Evolutionary conservation across 2,113 vertebrate genomes (phyloP).

Genomic region (Lagopus leucura): DNA sequence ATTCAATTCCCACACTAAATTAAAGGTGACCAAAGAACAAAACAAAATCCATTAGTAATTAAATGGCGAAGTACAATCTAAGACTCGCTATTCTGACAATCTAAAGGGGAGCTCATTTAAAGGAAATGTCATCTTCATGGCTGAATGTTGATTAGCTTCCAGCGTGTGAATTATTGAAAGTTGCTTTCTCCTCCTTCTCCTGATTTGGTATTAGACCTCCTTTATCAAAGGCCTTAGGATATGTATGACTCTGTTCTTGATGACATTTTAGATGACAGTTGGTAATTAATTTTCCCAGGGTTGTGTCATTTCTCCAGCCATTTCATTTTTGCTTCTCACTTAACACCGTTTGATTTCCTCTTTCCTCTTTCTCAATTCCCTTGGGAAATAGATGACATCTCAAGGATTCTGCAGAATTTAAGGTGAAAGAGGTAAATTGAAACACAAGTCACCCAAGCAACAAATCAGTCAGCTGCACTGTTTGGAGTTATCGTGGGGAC

Average conservation of each 20-base stretch:
- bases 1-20: not conserved
- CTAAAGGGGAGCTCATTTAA: not conserved
- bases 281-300: constrained; percentile 1
- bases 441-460: not conserved
- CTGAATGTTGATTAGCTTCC: constrained; percentile 8
- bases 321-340: not conserved
- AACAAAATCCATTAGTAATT: not conserved
- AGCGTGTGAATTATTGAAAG: not conserved
- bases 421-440: not conserved
- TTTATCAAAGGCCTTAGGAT: not conserved
- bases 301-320: not conserved
- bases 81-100: constrained; percentile 3
- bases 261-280: not conserved
- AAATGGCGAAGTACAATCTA: not conserved
- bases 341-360: not conserved
- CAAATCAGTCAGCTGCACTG: not conserved
- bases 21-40: constrained; percentile 7
- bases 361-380: not conserved
- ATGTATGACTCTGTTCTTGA: not conserved
- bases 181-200: not conserved
- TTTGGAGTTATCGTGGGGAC: not conserved
- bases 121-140: not conserved
- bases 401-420: not conserved
- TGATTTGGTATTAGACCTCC: not conserved
- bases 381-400: not conserved